Evolutionary conservation across 2,113 vertebrate species (phyloP).

Genomic region (Callionymus lyra): DNA sequence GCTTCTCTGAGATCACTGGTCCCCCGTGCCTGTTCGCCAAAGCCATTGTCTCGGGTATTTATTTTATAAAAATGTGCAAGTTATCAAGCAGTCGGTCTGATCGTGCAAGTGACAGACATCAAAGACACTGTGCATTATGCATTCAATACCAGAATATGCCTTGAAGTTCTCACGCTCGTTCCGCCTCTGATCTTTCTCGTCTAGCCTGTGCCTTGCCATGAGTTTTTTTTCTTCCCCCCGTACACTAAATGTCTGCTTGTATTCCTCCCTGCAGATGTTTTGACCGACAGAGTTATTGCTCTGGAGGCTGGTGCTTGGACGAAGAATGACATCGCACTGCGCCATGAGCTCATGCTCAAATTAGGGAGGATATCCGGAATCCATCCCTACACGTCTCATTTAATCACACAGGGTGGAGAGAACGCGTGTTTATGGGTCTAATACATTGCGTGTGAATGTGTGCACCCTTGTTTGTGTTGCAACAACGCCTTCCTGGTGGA

Average conservation of each 20-base stretch:
- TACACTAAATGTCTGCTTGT: conserved; percentile 24
- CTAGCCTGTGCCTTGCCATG: conserved; percentile 19
- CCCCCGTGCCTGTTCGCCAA: too few species aligned
- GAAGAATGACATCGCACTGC: conserved; percentile 40
- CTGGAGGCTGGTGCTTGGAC: conserved; percentile 56
- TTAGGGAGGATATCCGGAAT: conserved; percentile 67
- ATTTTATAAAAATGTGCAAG: too few species aligned
- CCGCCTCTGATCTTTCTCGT: conserved; percentile 15
- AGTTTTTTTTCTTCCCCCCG: conserved; percentile 20
- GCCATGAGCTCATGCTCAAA: conserved; percentile 64
- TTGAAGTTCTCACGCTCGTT: conserved; percentile 25
- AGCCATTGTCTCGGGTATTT: too few species aligned
- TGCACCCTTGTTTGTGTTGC: conserved; percentile 19
- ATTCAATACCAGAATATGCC: conserved; percentile 27
- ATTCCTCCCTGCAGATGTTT: conserved; percentile 60
- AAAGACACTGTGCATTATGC: too few species aligned
- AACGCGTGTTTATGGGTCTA: conserved; percentile 43
- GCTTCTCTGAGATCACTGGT: too few species aligned
- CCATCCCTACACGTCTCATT: conserved; percentile 49
- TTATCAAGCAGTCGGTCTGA: too few species aligned
- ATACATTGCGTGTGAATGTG: conserved; percentile 12
- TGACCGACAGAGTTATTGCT: conserved; percentile 58
- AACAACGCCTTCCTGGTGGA: conserved; percentile 21
- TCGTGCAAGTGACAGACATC: too few species aligned
- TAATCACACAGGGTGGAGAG: conserved; percentile 53